Evolutionary conservation across 2,113 vertebrate genomes (phyloP).

Genomic region (Misgurnus mizolepis): DNA sequence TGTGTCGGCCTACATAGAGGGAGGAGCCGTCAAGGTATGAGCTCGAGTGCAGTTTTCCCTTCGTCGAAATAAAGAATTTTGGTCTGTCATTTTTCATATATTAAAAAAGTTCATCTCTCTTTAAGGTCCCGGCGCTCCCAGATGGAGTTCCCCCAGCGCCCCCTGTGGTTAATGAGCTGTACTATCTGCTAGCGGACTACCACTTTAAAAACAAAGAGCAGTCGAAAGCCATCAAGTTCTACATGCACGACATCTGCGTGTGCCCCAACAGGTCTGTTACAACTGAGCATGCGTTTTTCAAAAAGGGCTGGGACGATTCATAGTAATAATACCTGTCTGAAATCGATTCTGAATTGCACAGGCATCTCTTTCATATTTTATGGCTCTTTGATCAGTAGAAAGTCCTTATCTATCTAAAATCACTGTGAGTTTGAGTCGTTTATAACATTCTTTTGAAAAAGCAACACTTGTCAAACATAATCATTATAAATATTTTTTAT

Average conservation of each 20-base stretch:
- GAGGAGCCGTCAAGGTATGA: slow-evolving; percentile 83
- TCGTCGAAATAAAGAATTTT: neutral
- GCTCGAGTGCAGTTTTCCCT: neutral
- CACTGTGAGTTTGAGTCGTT: no score
- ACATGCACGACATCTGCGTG: slow-evolving; percentile 96
- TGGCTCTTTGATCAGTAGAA: no score
- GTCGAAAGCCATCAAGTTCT: slow-evolving; percentile 97
- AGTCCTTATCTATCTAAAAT: no score
- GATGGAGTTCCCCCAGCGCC: slow-evolving; percentile 84
- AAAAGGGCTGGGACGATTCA: no score
- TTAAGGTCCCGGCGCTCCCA: slow-evolving; percentile 84
- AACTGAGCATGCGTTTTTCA: neutral
- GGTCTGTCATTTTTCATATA: neutral
- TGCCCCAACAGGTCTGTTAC: slow-evolving; percentile 87
- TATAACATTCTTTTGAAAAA: no score
- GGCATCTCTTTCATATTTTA: no score
- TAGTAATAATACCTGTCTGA: no score
- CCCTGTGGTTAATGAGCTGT: slow-evolving; percentile 88
- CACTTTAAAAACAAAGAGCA: slow-evolving; percentile 99
- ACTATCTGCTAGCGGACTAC: slow-evolving; percentile 96
- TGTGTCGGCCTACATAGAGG: slow-evolving; percentile 91
- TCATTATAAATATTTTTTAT: no score
- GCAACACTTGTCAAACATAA: no score
- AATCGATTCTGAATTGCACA: no score
- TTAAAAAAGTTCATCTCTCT: neutral